Percentiles rank a stretch among this genome's conserved stretches.
Conservation (phyloP, 2,113 vertebrate genomes). For the Cebidichthys violaceus region DNA sequence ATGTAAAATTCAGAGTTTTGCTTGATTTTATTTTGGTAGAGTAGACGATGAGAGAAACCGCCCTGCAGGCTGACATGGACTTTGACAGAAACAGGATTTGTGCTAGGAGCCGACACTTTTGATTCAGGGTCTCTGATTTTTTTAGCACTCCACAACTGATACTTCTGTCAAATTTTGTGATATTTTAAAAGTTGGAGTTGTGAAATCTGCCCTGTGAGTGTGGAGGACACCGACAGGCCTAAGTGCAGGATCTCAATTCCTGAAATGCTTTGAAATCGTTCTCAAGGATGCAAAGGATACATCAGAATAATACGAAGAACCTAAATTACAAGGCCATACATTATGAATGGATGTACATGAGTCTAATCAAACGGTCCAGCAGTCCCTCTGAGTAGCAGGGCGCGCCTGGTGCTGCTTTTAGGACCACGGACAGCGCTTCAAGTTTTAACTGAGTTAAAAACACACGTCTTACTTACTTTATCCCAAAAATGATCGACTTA, state of each 20-base stretch:
- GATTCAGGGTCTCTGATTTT: constrained; percentile 7
- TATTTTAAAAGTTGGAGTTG: background rate
- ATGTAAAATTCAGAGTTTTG: background rate
- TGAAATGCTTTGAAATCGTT: background rate
- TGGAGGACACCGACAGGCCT: background rate
- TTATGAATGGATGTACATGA: background rate
- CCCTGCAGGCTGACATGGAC: constrained; percentile 19
- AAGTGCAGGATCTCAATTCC: background rate
- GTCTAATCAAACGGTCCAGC: background rate
- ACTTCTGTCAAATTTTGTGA: background rate
- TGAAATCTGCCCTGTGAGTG: background rate
- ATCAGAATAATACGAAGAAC: background rate
- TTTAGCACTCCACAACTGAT: background rate
- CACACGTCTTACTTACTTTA: background rate
- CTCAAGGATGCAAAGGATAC: too few relatives aligned
- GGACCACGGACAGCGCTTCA: constrained; percentile 63
- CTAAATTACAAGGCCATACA: background rate
- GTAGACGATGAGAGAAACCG: background rate
- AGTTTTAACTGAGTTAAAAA: background rate
- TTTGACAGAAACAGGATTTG: constrained; percentile 19
- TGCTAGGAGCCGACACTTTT: background rate
- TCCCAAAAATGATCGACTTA: background rate
- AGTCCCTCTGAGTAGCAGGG: background rate
- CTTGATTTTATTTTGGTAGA: background rate
- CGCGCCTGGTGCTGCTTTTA: constrained; percentile 52